phyloP scores from a whole-genome alignment of 92 coral and sea anemone genomes.

The Porites rus region DNA sequence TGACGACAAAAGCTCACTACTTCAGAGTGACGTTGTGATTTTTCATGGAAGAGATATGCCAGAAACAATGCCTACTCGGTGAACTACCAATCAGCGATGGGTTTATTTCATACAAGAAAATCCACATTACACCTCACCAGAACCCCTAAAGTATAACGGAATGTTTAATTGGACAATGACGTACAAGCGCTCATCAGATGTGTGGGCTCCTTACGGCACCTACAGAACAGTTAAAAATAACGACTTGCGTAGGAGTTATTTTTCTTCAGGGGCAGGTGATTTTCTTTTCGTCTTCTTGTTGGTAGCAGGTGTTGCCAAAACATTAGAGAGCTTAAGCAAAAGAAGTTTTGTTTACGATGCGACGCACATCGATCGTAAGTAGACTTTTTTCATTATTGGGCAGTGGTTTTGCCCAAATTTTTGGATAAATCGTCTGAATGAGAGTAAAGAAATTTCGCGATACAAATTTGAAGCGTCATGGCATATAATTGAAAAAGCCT shows the following conservation, averaged over 20 bases:
- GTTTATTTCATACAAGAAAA: conserved; percentile 36
- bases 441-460: too few relatives aligned
- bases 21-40: conserved; percentile 30
- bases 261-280: not conserved
- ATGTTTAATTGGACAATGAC: conserved; percentile 55
- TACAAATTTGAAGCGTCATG: too few relatives aligned
- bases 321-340: too few relatives aligned
- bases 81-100: conserved; percentile 39
- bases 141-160: conserved; percentile 16
- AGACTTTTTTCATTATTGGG: too few relatives aligned
- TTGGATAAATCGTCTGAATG: too few relatives aligned
- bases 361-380: too few relatives aligned
- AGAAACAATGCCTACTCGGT: not conserved
- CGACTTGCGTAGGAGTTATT: not conserved
- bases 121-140: conserved; percentile 18
- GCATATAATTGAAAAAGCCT: too few relatives aligned
- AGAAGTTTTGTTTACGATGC: too few relatives aligned
- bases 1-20: conserved; percentile 5
- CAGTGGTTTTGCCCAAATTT: too few relatives aligned
- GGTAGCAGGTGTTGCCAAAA: not conserved
- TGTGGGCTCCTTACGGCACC: conserved; percentile 39
- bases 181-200: conserved; percentile 38
- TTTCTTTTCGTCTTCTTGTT: not conserved
- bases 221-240: conserved; percentile 22
- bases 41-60: conserved; percentile 54